phyloP scores from a whole-genome alignment of 2,888 invertebrate species.

The Athrips mouffetella region DNA sequence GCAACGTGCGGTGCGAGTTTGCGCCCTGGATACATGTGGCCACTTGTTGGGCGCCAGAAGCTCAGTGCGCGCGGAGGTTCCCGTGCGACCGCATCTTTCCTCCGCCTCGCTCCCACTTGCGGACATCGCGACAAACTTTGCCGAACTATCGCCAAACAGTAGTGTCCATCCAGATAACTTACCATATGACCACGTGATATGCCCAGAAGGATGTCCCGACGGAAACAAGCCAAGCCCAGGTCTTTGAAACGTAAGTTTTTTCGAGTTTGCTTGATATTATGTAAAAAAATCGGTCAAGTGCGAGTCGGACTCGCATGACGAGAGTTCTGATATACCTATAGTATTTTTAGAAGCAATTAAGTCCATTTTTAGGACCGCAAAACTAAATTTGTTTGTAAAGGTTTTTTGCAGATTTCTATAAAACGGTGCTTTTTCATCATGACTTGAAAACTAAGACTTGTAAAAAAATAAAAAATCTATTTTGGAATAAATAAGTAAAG shows the following conservation, averaged over 20 bases:
- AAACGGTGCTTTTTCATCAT: too few species aligned
- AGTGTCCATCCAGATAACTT: neutral
- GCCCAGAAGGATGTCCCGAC: constrained; percentile 77
- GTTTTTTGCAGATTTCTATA: too few species aligned
- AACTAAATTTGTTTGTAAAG: too few species aligned
- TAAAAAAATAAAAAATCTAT: too few species aligned
- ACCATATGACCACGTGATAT: constrained; percentile 9
- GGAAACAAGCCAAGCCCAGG: constrained; percentile 85
- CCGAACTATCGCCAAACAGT: constrained; percentile 18
- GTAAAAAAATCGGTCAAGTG: too few species aligned
- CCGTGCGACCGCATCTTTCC: constrained; percentile 55
- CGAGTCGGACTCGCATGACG: too few species aligned
- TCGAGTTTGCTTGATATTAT: neutral
- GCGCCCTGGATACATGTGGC: constrained; percentile 69
- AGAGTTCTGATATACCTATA: neutral
- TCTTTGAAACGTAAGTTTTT: constrained; percentile 82
- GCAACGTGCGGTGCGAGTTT: constrained; percentile 49
- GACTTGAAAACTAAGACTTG: too few species aligned
- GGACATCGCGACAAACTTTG: constrained; percentile 55
- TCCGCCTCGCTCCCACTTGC: constrained; percentile 14
- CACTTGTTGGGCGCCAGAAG: constrained; percentile 77
- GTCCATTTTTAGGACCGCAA: too few species aligned
- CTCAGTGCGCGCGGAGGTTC: constrained; percentile 67
- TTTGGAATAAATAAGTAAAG: too few species aligned
- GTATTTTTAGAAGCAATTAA: neutral